Evolutionary conservation across 2,888 invertebrate species (phyloP).

Genomic region (Morpho deidamia): DNA sequence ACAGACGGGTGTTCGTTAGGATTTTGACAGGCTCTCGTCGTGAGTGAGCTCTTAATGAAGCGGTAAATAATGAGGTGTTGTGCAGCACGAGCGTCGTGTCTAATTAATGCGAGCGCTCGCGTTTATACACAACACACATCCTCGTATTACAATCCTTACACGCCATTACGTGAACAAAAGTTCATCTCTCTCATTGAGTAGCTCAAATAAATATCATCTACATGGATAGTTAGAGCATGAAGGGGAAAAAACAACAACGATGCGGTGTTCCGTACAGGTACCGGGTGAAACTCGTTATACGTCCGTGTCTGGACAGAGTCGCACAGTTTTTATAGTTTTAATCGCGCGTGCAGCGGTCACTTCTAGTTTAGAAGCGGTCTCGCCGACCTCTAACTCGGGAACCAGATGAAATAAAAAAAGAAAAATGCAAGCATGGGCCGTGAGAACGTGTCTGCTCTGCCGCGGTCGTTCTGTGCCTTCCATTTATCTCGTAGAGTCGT

Average conservation of each 20-base stretch:
- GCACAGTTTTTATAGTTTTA: slow-evolving; percentile 58
- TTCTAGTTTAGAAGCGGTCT: slow-evolving; percentile 51
- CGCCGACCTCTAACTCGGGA: slow-evolving; percentile 72
- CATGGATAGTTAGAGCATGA: slow-evolving; percentile 34
- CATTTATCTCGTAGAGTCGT: slow-evolving; percentile 77
- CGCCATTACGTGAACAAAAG: slow-evolving; percentile 38
- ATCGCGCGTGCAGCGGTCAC: slow-evolving; percentile 68
- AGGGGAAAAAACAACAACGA: slow-evolving; percentile 36
- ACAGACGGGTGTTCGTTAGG: slow-evolving; percentile 57
- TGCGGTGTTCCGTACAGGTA: slow-evolving; percentile 36
- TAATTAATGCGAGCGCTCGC: slow-evolving; percentile 63
- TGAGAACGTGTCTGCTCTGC: slow-evolving; percentile 71
- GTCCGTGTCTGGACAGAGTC: slow-evolving; percentile 42
- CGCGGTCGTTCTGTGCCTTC: slow-evolving; percentile 52
- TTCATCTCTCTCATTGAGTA: slow-evolving; percentile 13
- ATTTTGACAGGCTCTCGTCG: slow-evolving; percentile 71
- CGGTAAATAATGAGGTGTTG: slow-evolving; percentile 77
- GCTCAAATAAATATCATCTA: slow-evolving; percentile 41
- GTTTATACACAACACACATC: slow-evolving; percentile 38
- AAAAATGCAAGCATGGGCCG: slow-evolving; percentile 70
- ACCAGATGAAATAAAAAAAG: slow-evolving; percentile 70
- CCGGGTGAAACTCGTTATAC: slow-evolving; percentile 53
- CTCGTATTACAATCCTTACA: slow-evolving; percentile 39
- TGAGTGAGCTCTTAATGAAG: slow-evolving; percentile 74
- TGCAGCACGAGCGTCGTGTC: slow-evolving; percentile 58